Conservation (phyloP, 2,797 vertebrate species). For the Mus minutoides region DNA sequence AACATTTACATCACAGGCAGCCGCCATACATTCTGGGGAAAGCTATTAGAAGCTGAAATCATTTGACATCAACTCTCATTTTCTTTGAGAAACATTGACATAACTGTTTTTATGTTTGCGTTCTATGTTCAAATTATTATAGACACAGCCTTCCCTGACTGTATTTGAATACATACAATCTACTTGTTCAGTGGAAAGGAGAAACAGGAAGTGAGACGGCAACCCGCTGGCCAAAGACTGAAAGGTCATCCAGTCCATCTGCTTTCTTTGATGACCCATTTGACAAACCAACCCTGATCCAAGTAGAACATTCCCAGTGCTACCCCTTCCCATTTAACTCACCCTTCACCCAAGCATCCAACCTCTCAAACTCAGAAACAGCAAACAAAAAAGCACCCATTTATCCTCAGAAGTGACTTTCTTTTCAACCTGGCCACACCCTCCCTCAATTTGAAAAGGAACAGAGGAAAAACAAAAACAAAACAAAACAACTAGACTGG, state of each 20-base stretch:
- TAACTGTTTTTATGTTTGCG: neutral
- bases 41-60: neutral
- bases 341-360: neutral
- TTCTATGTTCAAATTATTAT: slow-evolving; percentile 7
- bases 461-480: neutral
- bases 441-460: neutral
- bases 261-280: neutral
- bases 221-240: neutral
- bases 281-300: neutral
- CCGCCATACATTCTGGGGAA: neutral
- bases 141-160: neutral
- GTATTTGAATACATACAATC: slow-evolving; percentile 38
- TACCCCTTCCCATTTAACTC: too few species aligned
- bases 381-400: neutral
- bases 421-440: too few species aligned
- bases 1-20: neutral
- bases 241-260: slow-evolving; percentile 40
- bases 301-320: neutral
- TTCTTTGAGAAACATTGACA: neutral
- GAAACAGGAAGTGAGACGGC: neutral
- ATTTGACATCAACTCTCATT: neutral
- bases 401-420: neutral
- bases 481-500: neutral
- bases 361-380: neutral
- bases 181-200: neutral